phyloP scores from a whole-genome alignment of 2,113 vertebrate species.

The Osmerus mordax region DNA sequence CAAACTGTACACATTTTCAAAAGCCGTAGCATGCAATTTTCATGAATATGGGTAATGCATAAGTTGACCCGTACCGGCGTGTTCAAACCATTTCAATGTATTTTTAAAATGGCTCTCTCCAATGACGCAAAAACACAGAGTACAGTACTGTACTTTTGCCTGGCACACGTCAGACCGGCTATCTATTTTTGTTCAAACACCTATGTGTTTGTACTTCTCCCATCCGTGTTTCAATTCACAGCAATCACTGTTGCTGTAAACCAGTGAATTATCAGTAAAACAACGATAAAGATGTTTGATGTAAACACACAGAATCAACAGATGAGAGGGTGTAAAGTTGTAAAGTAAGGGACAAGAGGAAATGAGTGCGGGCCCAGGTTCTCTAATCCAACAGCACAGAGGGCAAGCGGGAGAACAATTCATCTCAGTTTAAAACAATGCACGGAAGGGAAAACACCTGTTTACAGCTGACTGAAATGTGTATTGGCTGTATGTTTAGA shows the following conservation, averaged over 20 bases:
- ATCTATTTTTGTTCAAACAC: constrained; percentile 74
- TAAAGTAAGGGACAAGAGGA: constrained; percentile 46
- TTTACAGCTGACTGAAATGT: too few species aligned
- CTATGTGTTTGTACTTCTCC: constrained; percentile 68
- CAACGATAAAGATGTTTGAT: constrained; percentile 65
- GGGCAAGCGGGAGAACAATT: too few species aligned
- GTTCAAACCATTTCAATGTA: background rate
- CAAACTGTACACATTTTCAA: background rate
- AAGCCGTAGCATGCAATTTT: background rate
- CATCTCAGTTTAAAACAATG: too few species aligned
- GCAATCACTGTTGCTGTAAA: constrained; percentile 68
- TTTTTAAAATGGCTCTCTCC: background rate
- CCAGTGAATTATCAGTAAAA: constrained; percentile 64
- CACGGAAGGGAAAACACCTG: too few species aligned
- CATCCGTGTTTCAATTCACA: constrained; percentile 46
- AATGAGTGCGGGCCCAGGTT: constrained; percentile 5
- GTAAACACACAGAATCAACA: constrained; percentile 71
- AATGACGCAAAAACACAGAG: background rate
- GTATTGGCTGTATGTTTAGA: too few species aligned
- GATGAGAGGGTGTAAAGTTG: constrained; percentile 72
- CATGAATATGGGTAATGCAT: background rate
- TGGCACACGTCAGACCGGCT: constrained; percentile 48
- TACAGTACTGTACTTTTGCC: constrained; percentile 31
- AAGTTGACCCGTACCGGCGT: background rate
- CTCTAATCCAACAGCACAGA: too few species aligned